Conservation (phyloP, 2,888 invertebrate species). For the Nemoura dubitans region DNA sequence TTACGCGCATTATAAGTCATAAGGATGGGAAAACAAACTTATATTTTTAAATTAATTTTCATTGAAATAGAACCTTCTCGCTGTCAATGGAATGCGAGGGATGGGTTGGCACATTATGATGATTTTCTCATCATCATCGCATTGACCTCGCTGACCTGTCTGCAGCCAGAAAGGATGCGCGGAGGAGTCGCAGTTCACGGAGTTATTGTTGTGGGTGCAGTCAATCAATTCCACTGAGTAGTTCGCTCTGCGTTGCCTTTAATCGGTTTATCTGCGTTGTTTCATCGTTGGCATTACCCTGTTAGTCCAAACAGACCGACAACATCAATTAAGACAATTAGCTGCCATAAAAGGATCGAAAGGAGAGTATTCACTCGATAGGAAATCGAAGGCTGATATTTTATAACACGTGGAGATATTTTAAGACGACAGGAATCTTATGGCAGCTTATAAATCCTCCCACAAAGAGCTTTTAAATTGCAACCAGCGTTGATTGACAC, state of each 20-base stretch:
- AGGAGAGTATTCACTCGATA: not conserved
- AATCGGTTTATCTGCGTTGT: too few species aligned
- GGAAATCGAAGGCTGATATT: not conserved
- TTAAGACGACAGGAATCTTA: not conserved
- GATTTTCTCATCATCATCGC: not conserved
- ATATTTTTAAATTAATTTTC: not conserved
- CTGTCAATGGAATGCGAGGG: not conserved
- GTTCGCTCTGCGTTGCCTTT: not conserved
- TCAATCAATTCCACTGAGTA: not conserved
- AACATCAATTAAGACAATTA: constrained; percentile 12
- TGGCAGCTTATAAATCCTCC: not conserved
- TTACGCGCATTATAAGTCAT: not conserved
- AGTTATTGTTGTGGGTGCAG: constrained; percentile 4
- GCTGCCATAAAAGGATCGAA: not conserved
- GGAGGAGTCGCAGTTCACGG: not conserved
- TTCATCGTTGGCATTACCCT: not conserved
- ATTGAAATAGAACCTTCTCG: not conserved
- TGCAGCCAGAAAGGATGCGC: not conserved
- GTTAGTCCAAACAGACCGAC: not conserved
- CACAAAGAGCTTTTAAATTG: not conserved
- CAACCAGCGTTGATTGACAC: not conserved
- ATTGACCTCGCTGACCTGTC: not conserved
- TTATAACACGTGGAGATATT: not conserved
- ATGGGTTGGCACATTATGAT: not conserved
- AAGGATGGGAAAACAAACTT: not conserved